Evolutionary conservation across 2,113 vertebrate species (phyloP).

Genomic region (Taxidea taxus): DNA sequence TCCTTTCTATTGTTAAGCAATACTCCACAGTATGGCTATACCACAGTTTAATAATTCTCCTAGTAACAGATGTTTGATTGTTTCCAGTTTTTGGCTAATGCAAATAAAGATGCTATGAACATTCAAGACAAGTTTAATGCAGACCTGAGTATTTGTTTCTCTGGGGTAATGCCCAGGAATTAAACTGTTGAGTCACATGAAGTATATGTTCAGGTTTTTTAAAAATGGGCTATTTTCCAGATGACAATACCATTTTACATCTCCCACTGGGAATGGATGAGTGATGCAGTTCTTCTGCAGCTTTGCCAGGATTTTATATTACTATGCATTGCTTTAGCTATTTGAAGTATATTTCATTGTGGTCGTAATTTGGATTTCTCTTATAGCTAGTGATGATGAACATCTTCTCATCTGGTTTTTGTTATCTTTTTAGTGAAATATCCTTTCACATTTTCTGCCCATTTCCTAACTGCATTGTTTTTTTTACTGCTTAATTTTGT

Average conservation of each 20-base stretch:
- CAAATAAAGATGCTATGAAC: not conserved
- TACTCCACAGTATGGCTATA: not conserved
- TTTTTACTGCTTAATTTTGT: not conserved
- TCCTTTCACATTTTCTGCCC: not conserved
- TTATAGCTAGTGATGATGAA: not conserved
- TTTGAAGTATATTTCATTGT: not conserved
- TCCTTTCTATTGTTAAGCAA: not conserved
- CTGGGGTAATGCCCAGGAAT: not conserved
- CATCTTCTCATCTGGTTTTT: not conserved
- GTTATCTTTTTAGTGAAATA: conserved; percentile 1
- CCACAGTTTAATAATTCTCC: not conserved
- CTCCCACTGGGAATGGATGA: not conserved
- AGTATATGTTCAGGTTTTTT: not conserved
- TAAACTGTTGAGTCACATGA: not conserved
- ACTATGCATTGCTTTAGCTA: not conserved
- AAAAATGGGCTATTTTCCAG: not conserved
- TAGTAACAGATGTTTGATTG: not conserved
- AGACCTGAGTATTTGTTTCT: not conserved
- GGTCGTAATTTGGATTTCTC: not conserved
- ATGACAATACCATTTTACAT: not conserved
- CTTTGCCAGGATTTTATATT: not conserved
- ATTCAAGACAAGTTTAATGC: not conserved
- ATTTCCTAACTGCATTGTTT: not conserved
- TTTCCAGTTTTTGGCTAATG: not conserved
- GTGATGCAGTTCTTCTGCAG: not conserved